Conservation (phyloP, 2,113 vertebrate genomes). For the Myiopsitta monachus region DNA sequence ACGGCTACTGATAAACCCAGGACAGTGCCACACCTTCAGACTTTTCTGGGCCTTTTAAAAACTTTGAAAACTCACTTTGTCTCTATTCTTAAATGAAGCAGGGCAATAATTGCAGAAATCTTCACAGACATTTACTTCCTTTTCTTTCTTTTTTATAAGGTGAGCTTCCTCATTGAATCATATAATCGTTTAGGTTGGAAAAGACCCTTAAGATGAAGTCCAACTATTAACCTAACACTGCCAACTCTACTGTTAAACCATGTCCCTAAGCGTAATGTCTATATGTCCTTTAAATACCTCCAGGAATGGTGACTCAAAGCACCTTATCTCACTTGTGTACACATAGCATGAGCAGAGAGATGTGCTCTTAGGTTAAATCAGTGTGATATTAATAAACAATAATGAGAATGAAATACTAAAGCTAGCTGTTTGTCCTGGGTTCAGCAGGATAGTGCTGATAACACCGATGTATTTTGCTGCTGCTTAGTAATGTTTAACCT, state of each 20-base stretch:
- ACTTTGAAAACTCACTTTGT: not conserved
- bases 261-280: rapidly evolving
- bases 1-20: too few relatives aligned
- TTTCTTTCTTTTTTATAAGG: not conserved
- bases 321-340: not conserved
- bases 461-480: too few relatives aligned
- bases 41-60: not conserved
- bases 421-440: not conserved
- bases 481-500: too few relatives aligned
- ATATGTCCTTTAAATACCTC: not conserved
- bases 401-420: not conserved
- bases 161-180: not conserved
- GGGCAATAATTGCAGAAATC: not conserved
- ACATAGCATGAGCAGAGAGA: not conserved
- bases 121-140: not conserved
- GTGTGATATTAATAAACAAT: not conserved
- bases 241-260: not conserved
- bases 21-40: not conserved
- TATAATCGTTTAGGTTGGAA: not conserved
- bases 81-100: not conserved
- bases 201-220: not conserved
- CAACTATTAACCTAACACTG: not conserved
- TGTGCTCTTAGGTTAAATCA: not conserved
- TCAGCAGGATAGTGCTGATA: too few relatives aligned
- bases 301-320: not conserved